Conservation (phyloP, 2,797 vertebrate species). For the Peromyscus nudipes region DNA sequence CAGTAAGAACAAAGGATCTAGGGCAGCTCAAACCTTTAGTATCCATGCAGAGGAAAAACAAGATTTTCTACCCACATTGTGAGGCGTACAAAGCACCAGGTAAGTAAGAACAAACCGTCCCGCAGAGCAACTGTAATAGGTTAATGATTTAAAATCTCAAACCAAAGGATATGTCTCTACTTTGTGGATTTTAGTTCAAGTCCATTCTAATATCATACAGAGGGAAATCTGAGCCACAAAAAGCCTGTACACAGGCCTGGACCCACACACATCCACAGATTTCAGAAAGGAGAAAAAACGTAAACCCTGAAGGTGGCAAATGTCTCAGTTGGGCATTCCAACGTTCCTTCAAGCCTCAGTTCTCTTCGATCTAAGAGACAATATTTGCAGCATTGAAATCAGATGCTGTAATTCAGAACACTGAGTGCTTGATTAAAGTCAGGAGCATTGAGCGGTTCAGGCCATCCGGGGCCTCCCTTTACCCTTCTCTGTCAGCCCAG, state of each 20-base stretch:
- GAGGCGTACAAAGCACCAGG: neutral
- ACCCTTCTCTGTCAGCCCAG: neutral
- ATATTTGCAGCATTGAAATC: conserved; percentile 56
- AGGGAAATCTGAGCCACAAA: conserved; percentile 30
- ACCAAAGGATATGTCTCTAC: conserved; percentile 37
- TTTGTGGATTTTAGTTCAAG: conserved; percentile 29
- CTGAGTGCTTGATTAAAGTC: neutral
- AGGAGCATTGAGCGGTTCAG: neutral
- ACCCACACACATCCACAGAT: neutral
- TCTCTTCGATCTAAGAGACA: neutral
- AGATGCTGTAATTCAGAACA: conserved; percentile 11
- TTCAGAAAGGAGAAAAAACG: neutral
- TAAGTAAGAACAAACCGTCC: neutral
- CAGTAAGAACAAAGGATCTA: neutral
- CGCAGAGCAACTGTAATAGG: neutral
- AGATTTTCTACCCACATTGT: neutral
- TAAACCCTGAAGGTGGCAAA: conserved; percentile 9
- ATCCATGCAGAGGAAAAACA: neutral
- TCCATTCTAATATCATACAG: conserved; percentile 5
- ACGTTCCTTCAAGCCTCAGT: conserved; percentile 26
- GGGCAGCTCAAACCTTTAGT: conserved; percentile 3
- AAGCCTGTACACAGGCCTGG: neutral
- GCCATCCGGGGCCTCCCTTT: neutral
- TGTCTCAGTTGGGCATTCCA: conserved; percentile 12
- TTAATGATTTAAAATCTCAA: conserved; percentile 35